Conservation (phyloP, 1,140 invertebrate genomes). For the Frieseomelitta varia region DNA sequence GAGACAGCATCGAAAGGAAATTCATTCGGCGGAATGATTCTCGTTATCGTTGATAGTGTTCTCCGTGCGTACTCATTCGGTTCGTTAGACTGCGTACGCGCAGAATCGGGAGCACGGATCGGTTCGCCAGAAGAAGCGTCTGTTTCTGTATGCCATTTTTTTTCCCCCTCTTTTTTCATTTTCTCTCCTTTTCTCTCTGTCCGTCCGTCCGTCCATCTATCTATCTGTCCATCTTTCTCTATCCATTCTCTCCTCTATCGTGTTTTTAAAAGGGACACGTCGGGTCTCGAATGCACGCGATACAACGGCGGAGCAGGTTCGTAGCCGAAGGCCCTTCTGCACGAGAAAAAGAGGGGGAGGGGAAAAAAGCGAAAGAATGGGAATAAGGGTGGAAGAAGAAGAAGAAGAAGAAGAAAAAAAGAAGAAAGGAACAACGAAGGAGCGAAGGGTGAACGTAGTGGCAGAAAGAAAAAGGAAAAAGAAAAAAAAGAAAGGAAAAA, state of each 20-base stretch:
- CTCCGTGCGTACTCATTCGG: not conserved
- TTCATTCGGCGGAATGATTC: not conserved
- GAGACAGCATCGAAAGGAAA: no score
- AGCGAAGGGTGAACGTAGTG: not conserved
- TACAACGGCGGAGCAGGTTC: conserved; percentile 1
- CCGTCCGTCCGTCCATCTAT: no score
- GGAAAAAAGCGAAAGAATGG: no score
- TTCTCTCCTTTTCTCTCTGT: no score
- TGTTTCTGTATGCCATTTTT: not conserved
- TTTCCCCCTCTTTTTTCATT: no score
- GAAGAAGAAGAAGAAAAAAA: not conserved
- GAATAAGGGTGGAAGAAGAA: not conserved
- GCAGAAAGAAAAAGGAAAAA: not conserved
- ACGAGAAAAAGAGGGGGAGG: not conserved
- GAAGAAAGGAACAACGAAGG: no score
- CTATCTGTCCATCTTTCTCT: not conserved
- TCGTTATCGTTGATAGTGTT: conserved; percentile 2
- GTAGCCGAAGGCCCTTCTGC: conserved; percentile 26
- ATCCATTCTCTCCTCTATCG: not conserved
- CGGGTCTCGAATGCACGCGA: conserved; percentile 53
- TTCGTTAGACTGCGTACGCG: not conserved
- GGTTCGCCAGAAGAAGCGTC: conserved; percentile 28
- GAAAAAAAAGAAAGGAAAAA: not conserved
- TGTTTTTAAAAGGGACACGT: conserved; percentile 7
- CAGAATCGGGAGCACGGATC: conserved; percentile 12